Base-by-base conservation (phyloP, 2,888 invertebrate species). In the Tuta absoluta region DNA sequence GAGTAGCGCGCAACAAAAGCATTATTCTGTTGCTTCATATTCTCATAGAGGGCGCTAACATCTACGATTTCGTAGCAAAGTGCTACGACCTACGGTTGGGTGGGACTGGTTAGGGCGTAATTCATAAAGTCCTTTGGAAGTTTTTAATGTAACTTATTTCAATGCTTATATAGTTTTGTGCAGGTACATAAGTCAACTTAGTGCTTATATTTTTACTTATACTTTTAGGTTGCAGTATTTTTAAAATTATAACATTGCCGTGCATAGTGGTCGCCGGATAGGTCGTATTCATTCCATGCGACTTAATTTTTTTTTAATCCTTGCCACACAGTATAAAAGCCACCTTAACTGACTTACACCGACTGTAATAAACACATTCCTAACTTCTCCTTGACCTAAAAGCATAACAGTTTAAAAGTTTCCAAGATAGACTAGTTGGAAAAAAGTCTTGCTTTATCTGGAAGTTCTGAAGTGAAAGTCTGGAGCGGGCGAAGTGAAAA, bases 391-490 rank as follows among this genome's bases (percentile, higher is more conserved):
- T 5, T 45, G 45, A 23, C 21, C 51, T 53, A 23, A 51, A 48
- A 51, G 12, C 51, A 21, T 23, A 53, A 28, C 24, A 24, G 61
- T 23, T 28, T 41, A 17, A 61, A 61, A 61, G 24, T 61, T 61
- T 33, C 48, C 23, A 51, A 63, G 53, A 63, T 56, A 53, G 48
- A 63, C 51, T 63, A 23, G 33, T 3, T 37, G 38, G 28, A 63
- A 56, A 61, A 49, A 62, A 49, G 19, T 19, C 10, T 10, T 17
- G 62, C 51, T 51, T 49, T 81, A 79, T 80, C 79, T 78, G 67
- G 78, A 87, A 87, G 77, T 88, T 84, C 66, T 57, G 66, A 65
- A 80, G 86, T 74, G 86, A 89, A 89, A 89, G 89, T 87, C 74
- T 65, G 71, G 66, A 70, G 72, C 73, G 75, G 72, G 77, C 74